Conservation (phyloP, 2,113 vertebrate species). For the Sylvia atricapilla region DNA sequence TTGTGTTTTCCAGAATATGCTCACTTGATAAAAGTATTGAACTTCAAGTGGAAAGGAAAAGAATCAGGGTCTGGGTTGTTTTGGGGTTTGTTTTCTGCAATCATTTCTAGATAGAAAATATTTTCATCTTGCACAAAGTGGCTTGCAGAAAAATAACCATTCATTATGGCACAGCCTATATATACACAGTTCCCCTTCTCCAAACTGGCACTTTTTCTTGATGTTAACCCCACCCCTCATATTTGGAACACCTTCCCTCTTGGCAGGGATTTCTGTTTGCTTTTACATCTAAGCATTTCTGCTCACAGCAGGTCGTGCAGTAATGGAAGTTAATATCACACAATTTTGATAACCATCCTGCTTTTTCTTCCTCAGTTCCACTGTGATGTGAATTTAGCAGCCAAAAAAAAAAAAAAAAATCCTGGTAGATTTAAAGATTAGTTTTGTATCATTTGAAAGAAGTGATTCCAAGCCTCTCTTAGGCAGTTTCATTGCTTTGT, state of each 20-base stretch:
- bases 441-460: background rate
- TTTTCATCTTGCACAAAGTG: background rate
- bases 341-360: conserved; percentile 28
- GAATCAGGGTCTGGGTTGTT: background rate
- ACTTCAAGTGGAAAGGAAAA: background rate
- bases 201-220: background rate
- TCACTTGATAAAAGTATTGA: background rate
- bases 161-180: background rate
- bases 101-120: background rate
- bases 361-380: background rate
- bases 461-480: background rate
- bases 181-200: background rate
- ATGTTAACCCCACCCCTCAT: background rate
- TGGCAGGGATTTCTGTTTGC: conserved; percentile 28
- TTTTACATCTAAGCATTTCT: conserved; percentile 43
- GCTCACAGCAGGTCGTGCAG: conserved; percentile 6
- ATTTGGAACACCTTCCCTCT: background rate
- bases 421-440: conserved; percentile 1
- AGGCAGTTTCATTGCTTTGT: background rate
- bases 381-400: background rate
- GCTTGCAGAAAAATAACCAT: background rate
- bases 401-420: background rate
- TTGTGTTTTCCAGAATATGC: background rate
- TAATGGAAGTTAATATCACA: conserved; percentile 27
- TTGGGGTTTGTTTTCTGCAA: background rate